A percentile compares a stretch with the other conserved stretches of the same genome.
Evolutionary conservation across 2,888 invertebrate species (phyloP).

Genomic region (Reticulitermes lucifugus): DNA sequence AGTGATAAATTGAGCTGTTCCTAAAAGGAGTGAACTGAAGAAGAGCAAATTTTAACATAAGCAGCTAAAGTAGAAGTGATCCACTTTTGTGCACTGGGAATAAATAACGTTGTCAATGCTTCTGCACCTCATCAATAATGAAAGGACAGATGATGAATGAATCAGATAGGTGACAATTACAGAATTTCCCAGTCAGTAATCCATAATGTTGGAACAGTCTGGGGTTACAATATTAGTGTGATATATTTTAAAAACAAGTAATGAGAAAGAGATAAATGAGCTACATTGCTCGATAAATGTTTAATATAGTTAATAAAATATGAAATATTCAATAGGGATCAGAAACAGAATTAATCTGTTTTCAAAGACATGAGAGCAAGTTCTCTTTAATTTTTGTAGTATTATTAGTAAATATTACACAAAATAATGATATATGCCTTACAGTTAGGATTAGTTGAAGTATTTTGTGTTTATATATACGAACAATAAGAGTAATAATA

Average conservation of each 20-base stretch:
- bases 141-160: neutral
- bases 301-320: neutral
- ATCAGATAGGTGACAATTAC: neutral
- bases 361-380: slow-evolving; percentile 44
- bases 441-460: slow-evolving; percentile 42
- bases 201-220: slow-evolving; percentile 13
- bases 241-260: slow-evolving; percentile 26
- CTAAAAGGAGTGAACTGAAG: neutral
- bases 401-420: slow-evolving; percentile 51
- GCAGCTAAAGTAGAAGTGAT: neutral
- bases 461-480: slow-evolving; percentile 45
- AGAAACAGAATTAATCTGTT: slow-evolving; percentile 39
- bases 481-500: slow-evolving; percentile 44
- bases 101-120: neutral
- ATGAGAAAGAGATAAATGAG: slow-evolving; percentile 26
- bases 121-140: neutral
- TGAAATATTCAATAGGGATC: slow-evolving; percentile 35
- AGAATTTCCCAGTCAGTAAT: slow-evolving; percentile 14
- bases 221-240: slow-evolving; percentile 41
- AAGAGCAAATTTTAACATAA: neutral
- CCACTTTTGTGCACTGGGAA: neutral
- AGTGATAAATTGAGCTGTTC: neutral
- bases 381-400: slow-evolving; percentile 50
- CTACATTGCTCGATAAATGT: slow-evolving; percentile 38
- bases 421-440: slow-evolving; percentile 47